These are phyloP conservation scores for Sesamia nonagrioides DNA, from an alignment of 1,140 invertebrate genomes.

Conservation along the genomic window DNA sequence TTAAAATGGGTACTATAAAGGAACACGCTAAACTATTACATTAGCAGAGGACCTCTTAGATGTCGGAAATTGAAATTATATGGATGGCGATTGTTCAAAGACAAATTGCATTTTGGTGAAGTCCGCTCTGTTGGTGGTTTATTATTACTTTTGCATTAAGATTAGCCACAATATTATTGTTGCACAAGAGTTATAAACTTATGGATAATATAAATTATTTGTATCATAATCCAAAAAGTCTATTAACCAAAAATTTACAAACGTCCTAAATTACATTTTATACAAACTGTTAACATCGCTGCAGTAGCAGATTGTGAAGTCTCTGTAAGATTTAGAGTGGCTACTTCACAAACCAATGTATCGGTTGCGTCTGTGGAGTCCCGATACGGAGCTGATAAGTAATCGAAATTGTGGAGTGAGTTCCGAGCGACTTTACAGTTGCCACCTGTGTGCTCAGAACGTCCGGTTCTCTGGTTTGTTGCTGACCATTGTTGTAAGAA, in stretches of 20 bases:
- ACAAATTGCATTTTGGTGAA: not conserved
- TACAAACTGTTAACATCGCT: not conserved
- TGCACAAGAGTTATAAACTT: not conserved
- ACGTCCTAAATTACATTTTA: not conserved
- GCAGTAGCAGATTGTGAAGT: not conserved
- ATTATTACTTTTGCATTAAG: too few species aligned
- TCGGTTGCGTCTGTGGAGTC: not conserved
- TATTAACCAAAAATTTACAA: not conserved
- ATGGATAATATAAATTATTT: too few species aligned
- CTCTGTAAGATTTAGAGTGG: not conserved
- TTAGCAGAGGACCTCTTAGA: not conserved
- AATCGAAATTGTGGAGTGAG: not conserved
- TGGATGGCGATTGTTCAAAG: not conserved
- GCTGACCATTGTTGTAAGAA: not conserved
- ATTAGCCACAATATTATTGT: not conserved
- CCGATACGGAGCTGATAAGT: not conserved
- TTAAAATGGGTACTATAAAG: slow-evolving; percentile 26
- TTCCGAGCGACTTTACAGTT: not conserved
- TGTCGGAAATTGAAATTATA: not conserved
- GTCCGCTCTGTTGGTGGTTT: not conserved
- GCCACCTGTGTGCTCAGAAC: not conserved
- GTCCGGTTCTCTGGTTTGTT: not conserved
- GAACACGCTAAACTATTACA: slow-evolving; percentile 25
- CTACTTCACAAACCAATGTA: not conserved
- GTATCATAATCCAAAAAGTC: too few species aligned